phyloP scores from a whole-genome alignment of 2,113 vertebrate genomes.

The Oreochromis spilurus region DNA sequence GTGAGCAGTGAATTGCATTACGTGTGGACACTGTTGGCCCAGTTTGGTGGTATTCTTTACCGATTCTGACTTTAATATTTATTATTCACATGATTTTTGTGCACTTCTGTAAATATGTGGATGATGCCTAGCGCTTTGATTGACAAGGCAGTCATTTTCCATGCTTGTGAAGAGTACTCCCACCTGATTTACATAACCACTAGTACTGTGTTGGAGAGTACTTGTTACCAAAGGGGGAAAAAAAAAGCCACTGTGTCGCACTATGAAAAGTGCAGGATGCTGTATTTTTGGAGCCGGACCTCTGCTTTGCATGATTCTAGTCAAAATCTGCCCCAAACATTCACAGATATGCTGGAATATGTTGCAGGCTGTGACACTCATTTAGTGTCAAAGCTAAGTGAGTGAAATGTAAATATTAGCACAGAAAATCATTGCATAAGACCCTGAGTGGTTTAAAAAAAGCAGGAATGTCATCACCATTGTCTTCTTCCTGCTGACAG shows the following conservation, averaged over 20 bases:
- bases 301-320: neutral
- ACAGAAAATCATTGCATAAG: neutral
- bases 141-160: neutral
- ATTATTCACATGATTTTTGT: neutral
- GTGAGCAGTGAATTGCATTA: neutral
- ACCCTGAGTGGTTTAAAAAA: neutral
- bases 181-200: neutral
- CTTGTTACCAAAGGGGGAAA: accelerated
- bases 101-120: neutral
- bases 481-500: constrained; percentile 9
- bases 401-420: neutral
- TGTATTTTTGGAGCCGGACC: neutral
- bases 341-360: neutral
- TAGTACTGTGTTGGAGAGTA: neutral
- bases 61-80: neutral
- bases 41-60: neutral
- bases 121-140: neutral
- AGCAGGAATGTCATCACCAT: neutral
- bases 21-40: neutral
- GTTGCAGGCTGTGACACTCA: neutral
- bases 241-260: neutral
- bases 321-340: neutral
- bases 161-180: neutral
- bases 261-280: neutral
- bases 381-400: neutral